phyloP scores from a whole-genome alignment of 2,113 vertebrate species.

The Mobula birostris region DNA sequence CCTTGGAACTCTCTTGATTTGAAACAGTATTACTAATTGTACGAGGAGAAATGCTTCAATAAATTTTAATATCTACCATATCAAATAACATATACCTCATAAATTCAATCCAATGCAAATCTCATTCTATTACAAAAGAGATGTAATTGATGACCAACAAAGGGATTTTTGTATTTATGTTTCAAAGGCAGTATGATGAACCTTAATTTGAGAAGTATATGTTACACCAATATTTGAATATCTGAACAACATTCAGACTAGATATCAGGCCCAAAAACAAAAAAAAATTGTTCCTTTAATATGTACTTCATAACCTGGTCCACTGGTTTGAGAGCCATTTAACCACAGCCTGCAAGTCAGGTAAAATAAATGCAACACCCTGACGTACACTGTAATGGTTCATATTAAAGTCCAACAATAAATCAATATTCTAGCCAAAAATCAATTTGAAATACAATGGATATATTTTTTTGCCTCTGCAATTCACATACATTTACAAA shows the following conservation, averaged over 20 bases:
- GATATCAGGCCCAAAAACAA: neutral
- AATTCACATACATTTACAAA: neutral
- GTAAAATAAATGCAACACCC: neutral
- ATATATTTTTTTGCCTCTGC: neutral
- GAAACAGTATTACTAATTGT: neutral
- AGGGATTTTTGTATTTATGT: neutral
- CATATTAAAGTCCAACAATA: neutral
- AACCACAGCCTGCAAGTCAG: neutral
- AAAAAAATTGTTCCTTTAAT: neutral
- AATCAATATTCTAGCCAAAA: neutral
- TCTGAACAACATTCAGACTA: neutral
- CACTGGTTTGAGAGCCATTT: neutral
- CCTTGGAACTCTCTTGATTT: too few relatives aligned
- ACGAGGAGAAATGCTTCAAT: neutral
- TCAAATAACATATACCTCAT: neutral
- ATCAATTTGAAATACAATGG: neutral
- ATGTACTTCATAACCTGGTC: neutral
- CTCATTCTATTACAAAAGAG: neutral
- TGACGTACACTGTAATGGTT: neutral
- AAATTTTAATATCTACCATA: neutral
- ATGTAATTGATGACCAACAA: neutral
- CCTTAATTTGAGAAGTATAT: neutral
- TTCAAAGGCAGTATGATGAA: neutral
- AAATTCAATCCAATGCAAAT: neutral
- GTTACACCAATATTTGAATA: neutral